These are phyloP conservation scores for Sipha flava DNA, from an alignment of 1,140 invertebrate genomes.

Conservation along the genomic window DNA sequence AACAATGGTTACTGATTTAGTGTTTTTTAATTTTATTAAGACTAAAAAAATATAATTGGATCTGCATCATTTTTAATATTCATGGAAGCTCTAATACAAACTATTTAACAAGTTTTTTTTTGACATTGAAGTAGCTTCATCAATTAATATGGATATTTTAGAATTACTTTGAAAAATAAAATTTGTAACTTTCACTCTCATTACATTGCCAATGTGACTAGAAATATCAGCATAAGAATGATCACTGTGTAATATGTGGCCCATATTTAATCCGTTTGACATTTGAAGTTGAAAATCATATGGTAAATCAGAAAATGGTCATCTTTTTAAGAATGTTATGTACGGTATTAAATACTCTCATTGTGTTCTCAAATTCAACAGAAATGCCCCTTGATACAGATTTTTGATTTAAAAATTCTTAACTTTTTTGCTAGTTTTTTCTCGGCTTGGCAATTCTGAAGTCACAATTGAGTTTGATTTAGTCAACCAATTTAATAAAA, in stretches of 20 bases:
- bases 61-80: background rate
- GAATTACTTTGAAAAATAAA: background rate
- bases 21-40: background rate
- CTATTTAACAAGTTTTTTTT: background rate
- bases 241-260: background rate
- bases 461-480: too few relatives aligned
- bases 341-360: background rate
- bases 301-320: conserved; percentile 3
- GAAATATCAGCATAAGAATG: background rate
- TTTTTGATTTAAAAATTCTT: too few relatives aligned
- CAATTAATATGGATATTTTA: background rate
- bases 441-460: too few relatives aligned
- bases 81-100: background rate
- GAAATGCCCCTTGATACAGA: background rate
- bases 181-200: background rate
- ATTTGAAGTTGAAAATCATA: conserved; percentile 1
- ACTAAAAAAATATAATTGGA: background rate
- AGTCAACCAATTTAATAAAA: too few relatives aligned
- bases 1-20: background rate
- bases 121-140: background rate
- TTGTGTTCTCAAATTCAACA: background rate
- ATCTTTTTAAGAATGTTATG: background rate
- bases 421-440: too few relatives aligned
- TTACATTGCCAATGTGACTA: background rate
- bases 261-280: background rate